phyloP scores from a whole-genome alignment of 2,888 invertebrate species.

The Eristalis pertinax region DNA sequence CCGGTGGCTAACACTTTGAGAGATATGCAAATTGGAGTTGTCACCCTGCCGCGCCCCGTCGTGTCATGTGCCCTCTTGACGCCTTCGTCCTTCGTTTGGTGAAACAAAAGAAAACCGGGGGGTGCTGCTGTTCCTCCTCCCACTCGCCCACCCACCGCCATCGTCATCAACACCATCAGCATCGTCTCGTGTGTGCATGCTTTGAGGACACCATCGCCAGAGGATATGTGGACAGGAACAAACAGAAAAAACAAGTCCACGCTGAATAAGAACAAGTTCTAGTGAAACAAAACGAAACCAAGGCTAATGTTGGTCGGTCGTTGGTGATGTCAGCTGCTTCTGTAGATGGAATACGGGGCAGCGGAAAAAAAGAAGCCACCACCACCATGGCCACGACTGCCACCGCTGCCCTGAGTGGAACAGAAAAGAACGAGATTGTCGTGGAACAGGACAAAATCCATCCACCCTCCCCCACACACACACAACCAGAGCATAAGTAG shows the following conservation, averaged over 20 bases:
- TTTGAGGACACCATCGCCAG: constrained; percentile 68
- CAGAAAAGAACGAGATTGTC: constrained; percentile 48
- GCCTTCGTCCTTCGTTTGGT: constrained; percentile 34
- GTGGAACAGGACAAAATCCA: constrained; percentile 31
- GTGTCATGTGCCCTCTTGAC: neutral
- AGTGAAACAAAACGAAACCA: constrained; percentile 64
- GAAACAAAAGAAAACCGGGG: constrained; percentile 62
- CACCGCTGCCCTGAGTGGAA: constrained; percentile 44
- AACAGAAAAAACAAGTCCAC: constrained; percentile 4
- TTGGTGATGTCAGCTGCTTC: constrained; percentile 34
- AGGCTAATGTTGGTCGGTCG: constrained; percentile 71
- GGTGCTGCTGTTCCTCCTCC: neutral
- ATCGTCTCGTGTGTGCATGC: constrained; percentile 5
- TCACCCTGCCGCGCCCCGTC: constrained; percentile 73
- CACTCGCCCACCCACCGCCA: neutral
- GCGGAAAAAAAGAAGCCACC: constrained; percentile 2
- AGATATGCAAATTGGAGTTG: constrained; percentile 80
- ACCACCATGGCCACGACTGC: neutral
- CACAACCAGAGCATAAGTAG: neutral
- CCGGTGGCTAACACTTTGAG: constrained; percentile 80
- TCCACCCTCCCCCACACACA: constrained; percentile 23
- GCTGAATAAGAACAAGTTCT: constrained; percentile 6
- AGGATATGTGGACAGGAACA: constrained; percentile 47
- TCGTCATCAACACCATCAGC: neutral
- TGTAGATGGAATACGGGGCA: neutral